Evolutionary conservation across 2,113 vertebrate genomes (phyloP), one percentile per base, ranked within the genome.

Genomic region (Ictalurus punctatus): DNA sequence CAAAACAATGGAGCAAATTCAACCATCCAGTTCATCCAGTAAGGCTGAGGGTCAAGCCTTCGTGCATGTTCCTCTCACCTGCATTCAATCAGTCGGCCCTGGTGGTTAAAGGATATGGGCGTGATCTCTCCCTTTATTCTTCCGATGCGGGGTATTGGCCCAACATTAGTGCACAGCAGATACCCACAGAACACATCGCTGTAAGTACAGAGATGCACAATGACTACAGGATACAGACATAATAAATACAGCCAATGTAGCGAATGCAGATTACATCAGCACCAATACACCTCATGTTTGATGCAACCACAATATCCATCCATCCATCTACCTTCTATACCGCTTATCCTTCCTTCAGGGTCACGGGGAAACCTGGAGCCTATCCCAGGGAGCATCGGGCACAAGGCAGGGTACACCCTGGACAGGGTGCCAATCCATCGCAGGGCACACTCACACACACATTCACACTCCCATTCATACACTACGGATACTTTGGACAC

Each of bases 131-230:
- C 98, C 93, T 98, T 97, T 94, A 99, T 96, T 1, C 96, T 94
- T 88, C 98, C 98, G 74, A 99, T 97, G 79, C 97, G 97, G 37
- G 98, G 98, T 83, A 93, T 94, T 90, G 93, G 96, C 67, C 97
- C 98, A 86, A 97, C 96, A 94, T 98, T 98, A 92, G 97, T 93
- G 91, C 98, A 99, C 89, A 99, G 95, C 89, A 99, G 96, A 95
- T 97, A 99, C 85, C 98, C 98, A 93, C 98, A 99, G 95, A 99
- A 99, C 85, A 99, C 98, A 83, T 99, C 98, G 88, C 98, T 99
- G 94, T 23, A 92, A 82, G 65, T 9, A 88, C 78, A 93, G 54
- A 89, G 30, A 90, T 30, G 87, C 58, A 37, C 23, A 91, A 63
- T 44, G 23, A 67, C 13, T 40, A 79, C 9, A 80, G 14, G 40